Percentiles rank a stretch among this genome's conserved stretches.
These are phyloP conservation scores for Sapajus apella DNA, from an alignment of 2,113 vertebrate species.

Conservation along the genomic window DNA sequence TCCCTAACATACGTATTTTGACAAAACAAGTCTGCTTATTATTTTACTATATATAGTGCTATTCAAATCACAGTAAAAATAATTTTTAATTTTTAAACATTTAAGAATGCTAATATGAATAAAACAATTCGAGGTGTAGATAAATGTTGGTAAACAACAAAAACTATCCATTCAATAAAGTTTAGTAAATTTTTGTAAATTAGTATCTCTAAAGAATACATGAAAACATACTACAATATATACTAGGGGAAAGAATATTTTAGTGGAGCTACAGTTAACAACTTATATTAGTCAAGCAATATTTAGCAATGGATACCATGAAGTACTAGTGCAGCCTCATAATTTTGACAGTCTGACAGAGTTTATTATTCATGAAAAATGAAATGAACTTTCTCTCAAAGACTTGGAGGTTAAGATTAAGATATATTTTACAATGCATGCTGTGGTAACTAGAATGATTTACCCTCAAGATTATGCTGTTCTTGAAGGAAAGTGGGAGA, in stretches of 20 bases:
- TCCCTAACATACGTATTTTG: background rate
- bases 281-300: background rate
- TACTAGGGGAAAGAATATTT: background rate
- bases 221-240: background rate
- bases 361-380: background rate
- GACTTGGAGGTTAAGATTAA: background rate
- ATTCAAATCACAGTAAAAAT: background rate
- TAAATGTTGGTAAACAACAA: background rate
- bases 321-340: background rate
- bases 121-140: conserved; percentile 3
- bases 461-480: background rate
- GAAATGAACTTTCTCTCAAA: background rate
- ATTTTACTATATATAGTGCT: background rate
- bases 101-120: background rate
- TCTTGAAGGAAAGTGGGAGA: background rate
- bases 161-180: background rate
- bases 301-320: background rate
- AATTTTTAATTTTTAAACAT: background rate
- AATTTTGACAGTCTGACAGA: background rate
- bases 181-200: background rate
- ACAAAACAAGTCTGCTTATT: background rate
- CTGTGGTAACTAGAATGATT: background rate
- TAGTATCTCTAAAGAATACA: conserved; percentile 23
- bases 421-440: background rate
- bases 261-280: background rate